Evolutionary conservation across 2,888 invertebrate species (phyloP), one percentile per base, ranked within the genome.

Genomic region (Drosophila testacea): DNA sequence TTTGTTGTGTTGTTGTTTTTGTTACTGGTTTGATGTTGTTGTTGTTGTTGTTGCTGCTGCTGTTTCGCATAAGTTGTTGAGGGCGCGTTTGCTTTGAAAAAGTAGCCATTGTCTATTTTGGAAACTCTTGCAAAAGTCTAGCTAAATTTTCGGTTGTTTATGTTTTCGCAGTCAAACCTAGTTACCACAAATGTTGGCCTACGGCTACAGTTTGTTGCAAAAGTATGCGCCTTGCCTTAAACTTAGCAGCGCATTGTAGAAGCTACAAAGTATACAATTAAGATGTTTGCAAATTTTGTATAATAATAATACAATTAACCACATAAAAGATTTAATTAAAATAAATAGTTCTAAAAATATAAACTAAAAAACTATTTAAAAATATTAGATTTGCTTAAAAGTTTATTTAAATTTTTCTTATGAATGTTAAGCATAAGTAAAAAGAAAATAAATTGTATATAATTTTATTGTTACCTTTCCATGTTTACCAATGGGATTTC

Each of bases 81-180:
- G 69, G 79, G 76, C 72, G 79, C 78, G 57, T 56, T 68, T 42
- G 61, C 72, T 67, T 73, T 69, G 54, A 70, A 65, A 69, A 52
- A 51, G 64, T 46, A 44, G 74, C 68, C 84, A 77, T 77, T 82
- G 87, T 82, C 82, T 82, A 78, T 82, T 87, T 87, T 87, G 71
- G 78, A 83, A 81, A 83, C 73, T 81, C 62, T 76, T 65, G 28
- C 68, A 63, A 73, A 76, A 77, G 69, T 77, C 75, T 62, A 51
- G 63, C 48, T 11, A 48, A 71, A 65, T 57, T 65, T 50, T 57
- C 9, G 57, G 30, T 79, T 70, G 79, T 78, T 76, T 73, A 68
- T 78, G 68, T 55, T 73, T 78, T 73, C 60, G 63, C 78, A 54
- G 42, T 22, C 64, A 55, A 64, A 60, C 59, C 62, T 52, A 64